Percentiles rank a stretch among this genome's conserved stretches.
Evolutionary conservation across 2,113 vertebrate genomes (phyloP).

Genomic region (Eulemur rufifrons): DNA sequence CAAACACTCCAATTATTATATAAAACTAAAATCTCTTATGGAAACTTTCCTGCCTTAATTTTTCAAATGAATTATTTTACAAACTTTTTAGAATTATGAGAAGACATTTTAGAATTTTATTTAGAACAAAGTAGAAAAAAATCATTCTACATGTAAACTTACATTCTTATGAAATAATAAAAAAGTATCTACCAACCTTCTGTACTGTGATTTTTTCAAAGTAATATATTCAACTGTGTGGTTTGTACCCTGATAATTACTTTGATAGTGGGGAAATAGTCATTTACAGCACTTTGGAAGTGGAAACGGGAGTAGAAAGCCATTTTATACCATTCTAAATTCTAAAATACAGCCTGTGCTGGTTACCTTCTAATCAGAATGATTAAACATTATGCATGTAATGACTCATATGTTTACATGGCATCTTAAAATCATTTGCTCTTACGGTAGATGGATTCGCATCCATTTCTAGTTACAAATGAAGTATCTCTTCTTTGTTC

Average conservation of each 20-base stretch:
- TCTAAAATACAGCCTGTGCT: conserved; percentile 70
- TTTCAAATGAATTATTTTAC: conserved; percentile 66
- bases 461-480: conserved; percentile 60
- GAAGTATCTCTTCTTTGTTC: conserved; percentile 61
- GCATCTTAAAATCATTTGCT: conserved; percentile 74
- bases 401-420: conserved; percentile 67
- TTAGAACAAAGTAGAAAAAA: conserved; percentile 32
- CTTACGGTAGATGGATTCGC: conserved; percentile 58
- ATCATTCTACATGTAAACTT: neutral
- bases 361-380: conserved; percentile 71
- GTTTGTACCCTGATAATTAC: conserved; percentile 75
- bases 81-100: conserved; percentile 59
- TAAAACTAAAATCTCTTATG: conserved; percentile 7
- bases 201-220: conserved; percentile 44
- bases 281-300: conserved; percentile 74
- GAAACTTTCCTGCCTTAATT: neutral
- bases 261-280: conserved; percentile 74
- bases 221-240: conserved; percentile 54
- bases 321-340: conserved; percentile 84
- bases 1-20: conserved; percentile 33
- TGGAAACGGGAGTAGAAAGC: neutral
- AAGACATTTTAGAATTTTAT: conserved; percentile 63
- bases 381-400: conserved; percentile 62
- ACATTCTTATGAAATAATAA: neutral
- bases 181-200: conserved; percentile 31